Evolutionary conservation across 2,888 invertebrate species (phyloP).

Genomic region (Napeogenes sylphis): DNA sequence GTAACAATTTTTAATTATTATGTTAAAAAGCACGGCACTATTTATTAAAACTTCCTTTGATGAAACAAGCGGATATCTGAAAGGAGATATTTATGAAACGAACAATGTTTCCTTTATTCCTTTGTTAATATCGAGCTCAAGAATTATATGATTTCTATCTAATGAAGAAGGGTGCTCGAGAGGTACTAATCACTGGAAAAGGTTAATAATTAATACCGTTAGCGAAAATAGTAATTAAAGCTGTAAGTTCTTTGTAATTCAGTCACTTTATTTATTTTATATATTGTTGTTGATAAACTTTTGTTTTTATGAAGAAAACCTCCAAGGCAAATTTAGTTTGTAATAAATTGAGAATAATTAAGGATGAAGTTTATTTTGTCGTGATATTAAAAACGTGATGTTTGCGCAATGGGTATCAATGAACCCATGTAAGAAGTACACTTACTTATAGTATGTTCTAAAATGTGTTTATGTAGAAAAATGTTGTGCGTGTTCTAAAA

Average conservation of each 20-base stretch:
- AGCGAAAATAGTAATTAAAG: constrained; percentile 42
- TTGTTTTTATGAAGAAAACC: constrained; percentile 1
- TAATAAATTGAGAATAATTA: constrained; percentile 3
- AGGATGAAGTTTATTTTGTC: constrained; percentile 1
- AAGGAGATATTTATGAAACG: constrained; percentile 13
- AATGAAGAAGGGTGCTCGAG: constrained; percentile 41
- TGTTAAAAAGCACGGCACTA: constrained; percentile 1
- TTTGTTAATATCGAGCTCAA: constrained; percentile 29
- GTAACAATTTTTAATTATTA: no score
- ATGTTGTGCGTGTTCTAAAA: no score
- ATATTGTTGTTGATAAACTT: constrained; percentile 10
- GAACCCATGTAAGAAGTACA: not conserved
- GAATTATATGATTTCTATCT: constrained; percentile 35
- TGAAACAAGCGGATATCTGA: no score
- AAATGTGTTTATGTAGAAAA: no score
- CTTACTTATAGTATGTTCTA: no score
- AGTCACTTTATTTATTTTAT: constrained; percentile 30
- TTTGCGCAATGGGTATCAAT: not conserved
- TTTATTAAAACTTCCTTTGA: no score
- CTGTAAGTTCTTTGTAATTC: constrained; percentile 31
- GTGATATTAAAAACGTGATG: constrained; percentile 3
- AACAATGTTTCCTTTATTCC: constrained; percentile 9
- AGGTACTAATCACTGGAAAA: constrained; percentile 35
- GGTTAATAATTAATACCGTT: constrained; percentile 44
- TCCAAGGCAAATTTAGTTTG: not conserved